Base-by-base conservation (phyloP, 2,888 invertebrate species). In the Drosophila infuscata region DNA sequence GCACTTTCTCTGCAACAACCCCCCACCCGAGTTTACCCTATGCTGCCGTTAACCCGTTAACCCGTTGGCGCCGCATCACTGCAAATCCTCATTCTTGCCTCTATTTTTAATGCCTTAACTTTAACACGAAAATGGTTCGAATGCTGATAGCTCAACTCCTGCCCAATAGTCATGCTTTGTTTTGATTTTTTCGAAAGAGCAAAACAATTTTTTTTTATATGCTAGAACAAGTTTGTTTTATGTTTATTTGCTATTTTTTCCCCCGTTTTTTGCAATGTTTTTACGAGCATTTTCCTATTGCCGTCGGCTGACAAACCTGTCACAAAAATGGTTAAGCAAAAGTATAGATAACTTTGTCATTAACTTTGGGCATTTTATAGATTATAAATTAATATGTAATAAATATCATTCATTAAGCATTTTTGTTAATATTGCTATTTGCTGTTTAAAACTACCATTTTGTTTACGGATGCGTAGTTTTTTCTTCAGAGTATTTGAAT, bases 21-120 rank as follows among this genome's bases (percentile, higher is more conserved):
- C 25, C 25, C 25, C 25, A 25, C 25, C 20, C 20, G 1, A 0
- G 5, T 48, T 48, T n/a, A 48, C 30, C 52, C 35, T 36, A 11
- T 36, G 46, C 49, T 43, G 63, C 33, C 62, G 25, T 70, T 82
- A 89, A 85, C 90, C 90, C 36, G 36, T 36, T 25, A 25, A 25
- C 25, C 25, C 89, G 64, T 84, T 63, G 83, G 66, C 66, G 41
- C 59, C 57, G 69, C 49, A 65, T 25, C 38, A 60, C n/a, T 48
- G 33, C 48, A 49, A 61, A 88, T 90, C 74, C 74, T 29, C 41
- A n/a, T 56, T 29, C 29, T 25, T 46, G n/a, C 29, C 29, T 38
- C 29, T 56, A 38, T 30, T 56, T 56, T 56, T 38, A 61, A 90
- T 90, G 84, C 74, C 70, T 69, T 59, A 89, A 85, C 89, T 88